Conservation (phyloP, 2,797 vertebrate genomes). For the Columba guinea region DNA sequence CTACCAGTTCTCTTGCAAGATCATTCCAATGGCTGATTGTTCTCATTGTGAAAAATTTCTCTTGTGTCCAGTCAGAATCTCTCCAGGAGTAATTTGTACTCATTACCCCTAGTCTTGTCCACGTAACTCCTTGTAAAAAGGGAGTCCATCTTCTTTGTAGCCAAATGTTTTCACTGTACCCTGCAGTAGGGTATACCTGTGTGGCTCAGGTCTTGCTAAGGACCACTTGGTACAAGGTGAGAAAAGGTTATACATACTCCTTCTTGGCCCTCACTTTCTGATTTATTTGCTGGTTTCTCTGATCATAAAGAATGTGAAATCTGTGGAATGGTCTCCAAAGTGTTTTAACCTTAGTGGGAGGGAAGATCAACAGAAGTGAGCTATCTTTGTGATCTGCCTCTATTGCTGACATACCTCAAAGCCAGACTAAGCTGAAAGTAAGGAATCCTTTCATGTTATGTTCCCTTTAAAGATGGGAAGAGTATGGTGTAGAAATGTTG, state of each 20-base stretch:
- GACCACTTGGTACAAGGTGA: background rate
- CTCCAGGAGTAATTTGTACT: too few species aligned
- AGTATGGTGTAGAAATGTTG: background rate
- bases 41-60: too few species aligned
- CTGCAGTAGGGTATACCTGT: background rate
- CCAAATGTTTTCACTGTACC: background rate
- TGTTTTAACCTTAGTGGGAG: background rate
- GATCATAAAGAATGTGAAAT: background rate
- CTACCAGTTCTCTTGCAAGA: too few species aligned
- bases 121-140: too few species aligned
- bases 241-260: background rate
- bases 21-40: too few species aligned
- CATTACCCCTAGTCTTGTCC: too few species aligned
- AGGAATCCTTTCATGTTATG: background rate
- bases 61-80: too few species aligned
- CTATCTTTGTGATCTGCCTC: background rate
- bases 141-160: too few species aligned
- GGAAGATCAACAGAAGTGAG: background rate
- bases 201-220: background rate
- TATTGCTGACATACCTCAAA: background rate
- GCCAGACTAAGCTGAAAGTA: background rate
- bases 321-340: background rate
- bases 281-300: background rate
- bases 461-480: background rate
- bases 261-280: background rate